phyloP scores from a whole-genome alignment of 2,888 invertebrate species.

The Oligia strigilis region DNA sequence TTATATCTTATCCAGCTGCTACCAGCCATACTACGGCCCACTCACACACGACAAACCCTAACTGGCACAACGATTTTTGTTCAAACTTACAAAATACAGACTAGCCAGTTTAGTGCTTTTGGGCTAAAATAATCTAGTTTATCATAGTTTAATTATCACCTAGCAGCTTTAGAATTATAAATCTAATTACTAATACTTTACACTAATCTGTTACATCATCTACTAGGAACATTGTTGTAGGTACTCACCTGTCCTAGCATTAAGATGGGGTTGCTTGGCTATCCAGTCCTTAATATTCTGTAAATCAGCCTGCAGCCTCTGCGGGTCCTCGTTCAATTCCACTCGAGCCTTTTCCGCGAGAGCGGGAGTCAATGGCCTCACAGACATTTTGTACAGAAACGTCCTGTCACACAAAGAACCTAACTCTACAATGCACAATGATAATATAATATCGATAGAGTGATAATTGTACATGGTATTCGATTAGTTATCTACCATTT shows the following conservation, averaged over 20 bases:
- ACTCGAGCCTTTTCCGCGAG: slow-evolving; percentile 84
- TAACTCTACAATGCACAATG: slow-evolving; percentile 54
- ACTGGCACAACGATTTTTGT: too few relatives aligned
- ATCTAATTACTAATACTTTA: not conserved
- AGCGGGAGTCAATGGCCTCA: slow-evolving; percentile 75
- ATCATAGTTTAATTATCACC: not conserved
- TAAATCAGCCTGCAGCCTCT: slow-evolving; percentile 84
- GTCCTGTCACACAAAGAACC: slow-evolving; percentile 40
- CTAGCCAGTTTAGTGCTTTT: not conserved
- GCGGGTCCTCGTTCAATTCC: slow-evolving; percentile 90
- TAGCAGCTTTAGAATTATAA: not conserved
- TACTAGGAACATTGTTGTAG: not conserved
- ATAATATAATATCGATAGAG: slow-evolving; percentile 40
- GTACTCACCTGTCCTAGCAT: slow-evolving; percentile 75
- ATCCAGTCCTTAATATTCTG: slow-evolving; percentile 90
- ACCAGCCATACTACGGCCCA: not conserved
- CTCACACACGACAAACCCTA: not conserved
- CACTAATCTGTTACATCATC: slow-evolving; percentile 17
- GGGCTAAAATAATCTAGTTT: not conserved
- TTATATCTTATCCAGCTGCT: not conserved
- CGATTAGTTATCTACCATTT: slow-evolving; percentile 68
- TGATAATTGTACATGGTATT: slow-evolving; percentile 60
- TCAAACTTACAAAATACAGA: not conserved
- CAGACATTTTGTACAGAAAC: slow-evolving; percentile 71
- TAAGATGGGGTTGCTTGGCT: slow-evolving; percentile 89